Percentiles rank a stretch among this genome's conserved stretches.
These are phyloP conservation scores for Tupiocoris notatus DNA, from an alignment of 2,888 invertebrate species.

Conservation along the genomic window DNA sequence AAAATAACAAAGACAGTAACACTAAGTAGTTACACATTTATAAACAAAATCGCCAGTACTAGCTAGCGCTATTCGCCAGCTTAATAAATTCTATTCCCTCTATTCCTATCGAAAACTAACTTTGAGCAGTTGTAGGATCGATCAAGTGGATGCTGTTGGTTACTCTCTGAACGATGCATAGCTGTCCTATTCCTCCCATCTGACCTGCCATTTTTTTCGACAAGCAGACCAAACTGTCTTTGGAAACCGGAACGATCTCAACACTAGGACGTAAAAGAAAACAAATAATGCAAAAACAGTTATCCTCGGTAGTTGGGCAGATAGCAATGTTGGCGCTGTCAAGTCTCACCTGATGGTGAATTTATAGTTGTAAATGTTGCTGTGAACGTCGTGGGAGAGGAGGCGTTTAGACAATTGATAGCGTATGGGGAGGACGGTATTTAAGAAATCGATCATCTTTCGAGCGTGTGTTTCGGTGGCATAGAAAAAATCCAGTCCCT, in stretches of 20 bases:
- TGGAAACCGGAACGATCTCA: slow-evolving; percentile 94
- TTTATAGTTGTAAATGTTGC: slow-evolving; percentile 95
- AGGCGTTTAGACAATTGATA: slow-evolving; percentile 89
- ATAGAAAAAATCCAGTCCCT: slow-evolving; percentile 95
- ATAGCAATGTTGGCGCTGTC: no score
- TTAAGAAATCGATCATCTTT: slow-evolving; percentile 93
- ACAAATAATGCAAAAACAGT: no score
- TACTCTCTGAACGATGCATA: slow-evolving; percentile 86
- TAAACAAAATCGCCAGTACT: no score
- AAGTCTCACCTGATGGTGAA: slow-evolving; percentile 72
- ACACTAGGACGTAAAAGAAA: slow-evolving; percentile 70
- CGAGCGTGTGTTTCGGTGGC: slow-evolving; percentile 83
- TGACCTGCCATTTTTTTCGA: slow-evolving; percentile 82
- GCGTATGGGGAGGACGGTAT: slow-evolving; percentile 82
- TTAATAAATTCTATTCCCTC: no score
- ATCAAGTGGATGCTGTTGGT: slow-evolving; percentile 89
- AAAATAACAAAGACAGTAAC: slow-evolving; percentile 2
- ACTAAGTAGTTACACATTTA: no score
- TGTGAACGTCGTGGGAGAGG: slow-evolving; percentile 95
- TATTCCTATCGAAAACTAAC: no score
- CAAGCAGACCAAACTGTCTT: slow-evolving; percentile 88
- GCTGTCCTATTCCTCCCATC: slow-evolving; percentile 80
- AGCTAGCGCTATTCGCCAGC: no score
- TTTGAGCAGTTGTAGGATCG: slow-evolving; percentile 83
- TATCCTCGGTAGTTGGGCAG: no score